Conservation (phyloP, 2,113 vertebrate species). For the Etheostoma cragini region DNA sequence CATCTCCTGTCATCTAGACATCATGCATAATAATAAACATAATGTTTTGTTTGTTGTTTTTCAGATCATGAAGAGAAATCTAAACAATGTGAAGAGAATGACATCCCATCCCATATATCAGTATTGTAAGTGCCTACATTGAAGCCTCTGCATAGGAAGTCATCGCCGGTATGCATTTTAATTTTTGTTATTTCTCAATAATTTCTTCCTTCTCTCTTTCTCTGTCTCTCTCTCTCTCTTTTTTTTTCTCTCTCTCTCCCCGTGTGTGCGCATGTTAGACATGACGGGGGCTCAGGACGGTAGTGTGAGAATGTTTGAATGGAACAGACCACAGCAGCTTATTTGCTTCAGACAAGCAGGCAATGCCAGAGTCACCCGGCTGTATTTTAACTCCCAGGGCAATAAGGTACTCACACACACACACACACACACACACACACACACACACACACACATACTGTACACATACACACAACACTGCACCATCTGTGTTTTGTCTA, state of each 20-base stretch:
- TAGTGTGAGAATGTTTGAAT: conserved; percentile 98
- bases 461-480: background rate
- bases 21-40: background rate
- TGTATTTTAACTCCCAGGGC: conserved; percentile 98
- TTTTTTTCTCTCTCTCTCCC: background rate
- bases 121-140: conserved; percentile 90
- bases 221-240: background rate
- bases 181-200: background rate
- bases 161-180: background rate
- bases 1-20: background rate
- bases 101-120: conserved; percentile 97
- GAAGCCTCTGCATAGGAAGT: background rate
- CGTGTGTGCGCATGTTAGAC: conserved; percentile 80
- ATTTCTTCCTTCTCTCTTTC: background rate
- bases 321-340: conserved; percentile 96
- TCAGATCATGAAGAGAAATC: conserved; percentile 98
- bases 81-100: conserved; percentile 99
- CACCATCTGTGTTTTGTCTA: conserved; percentile 37
- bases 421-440: conserved; percentile 25
- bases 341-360: conserved; percentile 97
- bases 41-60: conserved; percentile 40
- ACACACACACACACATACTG: conserved; percentile 1
- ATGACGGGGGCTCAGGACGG: conserved; percentile 98
- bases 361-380: conserved; percentile 94
- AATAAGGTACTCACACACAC: conserved; percentile 87